These are phyloP conservation scores for Aplysina aerophoba DNA, from an alignment of 37 sponge, comb jelly and placozoan genomes.

Conservation along the genomic window DNA sequence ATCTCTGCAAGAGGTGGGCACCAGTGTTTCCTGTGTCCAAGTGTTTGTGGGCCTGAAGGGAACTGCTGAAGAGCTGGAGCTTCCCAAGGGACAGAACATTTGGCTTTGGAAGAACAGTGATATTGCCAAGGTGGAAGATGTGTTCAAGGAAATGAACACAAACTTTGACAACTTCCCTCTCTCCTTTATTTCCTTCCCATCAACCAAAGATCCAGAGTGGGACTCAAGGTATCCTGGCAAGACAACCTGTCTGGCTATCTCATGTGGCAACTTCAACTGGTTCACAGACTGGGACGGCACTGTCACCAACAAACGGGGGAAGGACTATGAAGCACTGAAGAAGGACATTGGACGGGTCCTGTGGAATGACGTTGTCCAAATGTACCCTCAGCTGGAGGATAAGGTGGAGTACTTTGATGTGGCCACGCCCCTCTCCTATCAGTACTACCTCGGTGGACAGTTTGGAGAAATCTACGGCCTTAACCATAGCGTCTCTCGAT, in stretches of 20 bases:
- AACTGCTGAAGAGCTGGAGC: slow-evolving; percentile 76
- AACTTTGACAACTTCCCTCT: slow-evolving; percentile 57
- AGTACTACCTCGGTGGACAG: slow-evolving; percentile 69
- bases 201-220: slow-evolving; percentile 90
- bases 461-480: slow-evolving; percentile 89
- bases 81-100: slow-evolving; percentile 62
- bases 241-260: slow-evolving; percentile 78
- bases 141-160: slow-evolving; percentile 53
- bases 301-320: slow-evolving; percentile 62
- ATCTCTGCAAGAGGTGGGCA: slow-evolving; percentile 36
- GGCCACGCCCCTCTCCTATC: slow-evolving; percentile 86
- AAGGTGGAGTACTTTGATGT: slow-evolving; percentile 86
- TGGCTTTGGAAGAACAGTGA: slow-evolving; percentile 74
- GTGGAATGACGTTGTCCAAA: slow-evolving; percentile 66
- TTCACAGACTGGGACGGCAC: slow-evolving; percentile 83
- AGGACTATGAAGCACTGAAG: slow-evolving; percentile 81
- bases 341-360: slow-evolving; percentile 62
- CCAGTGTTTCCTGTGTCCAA: slow-evolving; percentile 63
- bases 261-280: slow-evolving; percentile 79
- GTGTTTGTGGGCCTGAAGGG: slow-evolving; percentile 91
- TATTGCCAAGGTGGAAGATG: slow-evolving; percentile 36
- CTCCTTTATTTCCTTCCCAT: slow-evolving; percentile 91
- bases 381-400: slow-evolving; percentile 87
- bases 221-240: slow-evolving; percentile 77
- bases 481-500: slow-evolving; percentile 77